Percentiles rank a stretch among this genome's conserved stretches.
These are phyloP conservation scores for Morphnarchus princeps DNA, from an alignment of 2,113 vertebrate genomes.

Conservation along the genomic window DNA sequence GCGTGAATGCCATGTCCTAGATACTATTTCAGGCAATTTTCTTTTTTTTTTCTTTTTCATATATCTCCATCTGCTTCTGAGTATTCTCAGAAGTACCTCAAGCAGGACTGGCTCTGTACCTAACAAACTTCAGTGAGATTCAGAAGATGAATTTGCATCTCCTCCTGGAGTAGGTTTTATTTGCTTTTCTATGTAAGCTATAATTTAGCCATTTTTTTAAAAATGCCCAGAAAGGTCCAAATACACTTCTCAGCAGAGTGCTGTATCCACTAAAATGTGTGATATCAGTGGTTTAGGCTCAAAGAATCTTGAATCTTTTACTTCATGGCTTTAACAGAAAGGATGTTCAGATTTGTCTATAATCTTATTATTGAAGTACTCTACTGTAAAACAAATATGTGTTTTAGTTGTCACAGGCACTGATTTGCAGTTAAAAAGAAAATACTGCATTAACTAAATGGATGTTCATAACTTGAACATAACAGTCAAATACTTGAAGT, in stretches of 20 bases:
- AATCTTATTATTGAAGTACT: background rate
- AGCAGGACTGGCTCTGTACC: background rate
- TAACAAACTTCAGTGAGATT: background rate
- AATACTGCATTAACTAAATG: background rate
- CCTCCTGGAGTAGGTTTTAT: background rate
- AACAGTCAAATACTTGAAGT: background rate
- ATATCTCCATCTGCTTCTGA: conserved; percentile 1
- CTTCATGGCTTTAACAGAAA: background rate
- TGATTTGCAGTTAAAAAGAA: background rate
- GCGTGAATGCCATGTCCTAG: background rate
- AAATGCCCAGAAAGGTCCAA: background rate
- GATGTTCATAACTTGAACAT: background rate
- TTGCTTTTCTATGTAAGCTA: background rate
- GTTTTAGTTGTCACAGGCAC: background rate
- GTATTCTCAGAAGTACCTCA: background rate
- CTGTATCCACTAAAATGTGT: background rate
- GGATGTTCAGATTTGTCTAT: background rate
- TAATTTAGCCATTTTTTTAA: background rate
- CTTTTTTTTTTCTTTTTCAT: background rate
- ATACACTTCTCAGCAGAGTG: background rate
- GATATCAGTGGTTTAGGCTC: background rate
- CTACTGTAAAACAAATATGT: background rate
- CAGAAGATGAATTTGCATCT: background rate
- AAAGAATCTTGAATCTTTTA: background rate
- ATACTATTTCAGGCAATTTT: background rate